phyloP scores from a whole-genome alignment of 2,888 invertebrate genomes.

The Pheosia tremula region DNA sequence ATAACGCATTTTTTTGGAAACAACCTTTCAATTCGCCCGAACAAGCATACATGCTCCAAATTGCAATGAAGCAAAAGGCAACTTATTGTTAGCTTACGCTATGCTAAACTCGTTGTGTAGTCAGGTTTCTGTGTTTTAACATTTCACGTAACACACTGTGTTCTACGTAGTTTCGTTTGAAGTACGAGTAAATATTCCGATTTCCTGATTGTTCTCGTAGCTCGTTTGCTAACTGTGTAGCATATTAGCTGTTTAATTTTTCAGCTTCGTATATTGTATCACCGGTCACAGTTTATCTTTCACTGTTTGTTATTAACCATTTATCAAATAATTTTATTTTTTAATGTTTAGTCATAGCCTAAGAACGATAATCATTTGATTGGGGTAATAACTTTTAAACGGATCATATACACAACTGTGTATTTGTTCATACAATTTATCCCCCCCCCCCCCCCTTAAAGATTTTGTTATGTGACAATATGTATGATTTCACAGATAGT shows the following conservation, averaged over 20 bases:
- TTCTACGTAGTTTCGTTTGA: constrained; percentile 39
- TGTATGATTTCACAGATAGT: no score
- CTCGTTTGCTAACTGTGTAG: constrained; percentile 35
- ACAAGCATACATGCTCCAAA: constrained; percentile 1
- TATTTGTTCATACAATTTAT: no score
- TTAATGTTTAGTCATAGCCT: background rate
- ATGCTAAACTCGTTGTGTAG: constrained; percentile 36
- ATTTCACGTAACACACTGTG: constrained; percentile 42
- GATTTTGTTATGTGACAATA: no score
- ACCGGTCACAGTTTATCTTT: constrained; percentile 1
- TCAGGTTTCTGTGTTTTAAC: constrained; percentile 38
- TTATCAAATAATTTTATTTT: background rate
- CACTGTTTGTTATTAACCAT: background rate
- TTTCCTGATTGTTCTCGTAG: constrained; percentile 40
- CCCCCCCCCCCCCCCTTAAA: no score
- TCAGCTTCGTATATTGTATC: constrained; percentile 18
- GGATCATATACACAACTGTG: no score
- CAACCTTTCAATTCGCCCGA: background rate
- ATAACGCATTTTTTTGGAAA: background rate
- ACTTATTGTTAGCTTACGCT: constrained; percentile 30
- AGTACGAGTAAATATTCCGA: constrained; percentile 44
- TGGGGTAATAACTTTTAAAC: no score
- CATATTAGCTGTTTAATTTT: constrained; percentile 38
- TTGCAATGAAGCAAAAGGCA: constrained; percentile 4
- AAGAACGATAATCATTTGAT: background rate